Base-by-base conservation (phyloP, 2,113 vertebrate genomes). In the Eurystomus gularis region DNA sequence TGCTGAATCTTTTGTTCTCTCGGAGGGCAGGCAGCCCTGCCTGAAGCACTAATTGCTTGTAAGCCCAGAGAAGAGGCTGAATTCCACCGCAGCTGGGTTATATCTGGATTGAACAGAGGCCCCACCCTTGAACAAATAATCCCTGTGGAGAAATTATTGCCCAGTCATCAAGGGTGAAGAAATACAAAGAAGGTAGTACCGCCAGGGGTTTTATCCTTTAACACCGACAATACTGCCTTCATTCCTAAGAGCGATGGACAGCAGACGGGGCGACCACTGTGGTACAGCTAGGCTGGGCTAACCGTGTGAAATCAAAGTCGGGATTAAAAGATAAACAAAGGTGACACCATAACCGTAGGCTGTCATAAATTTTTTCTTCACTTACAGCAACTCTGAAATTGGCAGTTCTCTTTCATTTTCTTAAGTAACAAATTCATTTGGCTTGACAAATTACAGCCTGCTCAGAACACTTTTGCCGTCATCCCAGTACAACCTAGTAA, bases 51-150 rank as follows among this genome's bases (percentile, higher is more conserved):
- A 96, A 96, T 94, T 96, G 92, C 92, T 96, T n/a, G 13, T 55
- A 55, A 94, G 1, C 76, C 79, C 82, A 64, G 71, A 76, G 79
- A 75, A 95, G 85, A 90, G 72, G 72, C 6, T 51, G 28, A 88
- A 96, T 93, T 90, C 90, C 96, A 78, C 68, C 0, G 1, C 96
- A 90, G 89, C 82, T 87, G 90, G 88, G n/a, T 60, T 92, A 31
- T 62, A 86, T 68, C 94, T 73, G 88, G 58, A 88, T 25, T 70
- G 76, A 95, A 83, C 60, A 86, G 82, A 70, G 71, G 82, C 72
- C 80, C 76, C 76, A 68, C 68, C 90, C 92, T 68, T 58, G 39
- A 75, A 88, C 90, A 96, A 96, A 94, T 83, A 93, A 94, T 93
- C 70, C 95, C 91, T 2, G 1, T n/a, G 78, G 93, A 96, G 87